phyloP scores from a whole-genome alignment of 2,888 invertebrate species.

The Julus scandinavius region DNA sequence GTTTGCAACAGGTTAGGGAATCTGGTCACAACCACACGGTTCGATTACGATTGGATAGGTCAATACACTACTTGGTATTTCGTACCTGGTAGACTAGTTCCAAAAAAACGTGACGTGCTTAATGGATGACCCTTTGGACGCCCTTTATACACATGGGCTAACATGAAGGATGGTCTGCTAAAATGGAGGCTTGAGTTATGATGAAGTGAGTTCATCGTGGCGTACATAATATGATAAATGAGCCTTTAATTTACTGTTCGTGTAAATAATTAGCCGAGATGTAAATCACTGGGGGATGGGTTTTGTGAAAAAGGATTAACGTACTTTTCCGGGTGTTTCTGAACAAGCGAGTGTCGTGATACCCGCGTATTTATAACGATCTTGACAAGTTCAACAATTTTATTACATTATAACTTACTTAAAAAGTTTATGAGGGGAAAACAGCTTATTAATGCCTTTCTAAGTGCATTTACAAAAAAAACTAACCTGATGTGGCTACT shows the following conservation, averaged over 20 bases:
- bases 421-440: slow-evolving; percentile 3
- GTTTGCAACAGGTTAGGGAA: too few relatives aligned
- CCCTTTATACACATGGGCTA: slow-evolving; percentile 16
- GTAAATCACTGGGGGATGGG: slow-evolving; percentile 33
- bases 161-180: slow-evolving; percentile 6
- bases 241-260: slow-evolving; percentile 33
- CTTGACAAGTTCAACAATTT: slow-evolving; percentile 33
- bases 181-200: slow-evolving; percentile 26
- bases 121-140: not conserved
- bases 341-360: not conserved
- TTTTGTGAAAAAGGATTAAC: not conserved
- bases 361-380: slow-evolving; percentile 2
- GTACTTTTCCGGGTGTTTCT: not conserved
- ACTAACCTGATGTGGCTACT: too few relatives aligned
- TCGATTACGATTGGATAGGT: too few relatives aligned
- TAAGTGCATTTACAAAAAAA: not conserved
- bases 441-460: not conserved
- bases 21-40: too few relatives aligned
- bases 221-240: slow-evolving; percentile 25
- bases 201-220: not conserved
- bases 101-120: not conserved
- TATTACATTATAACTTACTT: slow-evolving; percentile 33
- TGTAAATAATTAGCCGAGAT: slow-evolving; percentile 33
- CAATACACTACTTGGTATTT: too few relatives aligned
- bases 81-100: not conserved